Percentiles rank a stretch among this genome's conserved stretches.
These are phyloP conservation scores for Drosophila miranda DNA, from an alignment of 1,140 invertebrate genomes.

Conservation along the genomic window DNA sequence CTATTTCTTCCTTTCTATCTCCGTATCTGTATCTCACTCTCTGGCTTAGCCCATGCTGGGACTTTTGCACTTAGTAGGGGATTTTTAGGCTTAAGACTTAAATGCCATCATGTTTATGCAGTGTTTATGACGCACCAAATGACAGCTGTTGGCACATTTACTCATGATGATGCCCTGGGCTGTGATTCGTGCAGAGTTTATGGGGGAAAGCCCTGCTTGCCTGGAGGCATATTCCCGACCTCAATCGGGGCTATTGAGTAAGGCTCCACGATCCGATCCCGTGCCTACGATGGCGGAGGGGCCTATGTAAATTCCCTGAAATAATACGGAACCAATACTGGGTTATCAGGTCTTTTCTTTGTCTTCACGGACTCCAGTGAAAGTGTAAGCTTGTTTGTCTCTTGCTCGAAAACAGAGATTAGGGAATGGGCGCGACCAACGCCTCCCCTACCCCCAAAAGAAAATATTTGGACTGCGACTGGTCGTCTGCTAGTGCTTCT, in stretches of 20 bases:
- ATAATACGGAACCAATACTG: slow-evolving; percentile 34
- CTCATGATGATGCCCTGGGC: slow-evolving; percentile 13
- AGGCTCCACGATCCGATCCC: no score
- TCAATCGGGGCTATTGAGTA: no score
- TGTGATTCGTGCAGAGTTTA: not conserved
- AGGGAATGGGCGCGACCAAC: not conserved
- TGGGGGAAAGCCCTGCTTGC: no score
- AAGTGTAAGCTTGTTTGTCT: slow-evolving; percentile 39
- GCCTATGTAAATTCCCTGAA: not conserved
- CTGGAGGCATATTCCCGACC: no score
- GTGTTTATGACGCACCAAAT: slow-evolving; percentile 62
- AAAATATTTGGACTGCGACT: slow-evolving; percentile 33
- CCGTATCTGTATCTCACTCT: slow-evolving; percentile 4
- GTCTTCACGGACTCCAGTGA: slow-evolving; percentile 15
- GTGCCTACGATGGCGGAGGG: no score
- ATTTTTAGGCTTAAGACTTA: slow-evolving; percentile 52
- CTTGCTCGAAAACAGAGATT: slow-evolving; percentile 28
- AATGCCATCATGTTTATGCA: slow-evolving; percentile 59
- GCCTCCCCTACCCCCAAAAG: slow-evolving; percentile 9
- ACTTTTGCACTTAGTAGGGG: slow-evolving; percentile 47
- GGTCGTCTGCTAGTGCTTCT: not conserved
- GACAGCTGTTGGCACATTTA: slow-evolving; percentile 41
- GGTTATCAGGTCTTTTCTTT: slow-evolving; percentile 19
- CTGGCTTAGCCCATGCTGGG: slow-evolving; percentile 62
- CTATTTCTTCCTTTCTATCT: slow-evolving; percentile 2